Evolutionary conservation across 2,888 invertebrate genomes (phyloP).

Genomic region (Pedicia rivosa): DNA sequence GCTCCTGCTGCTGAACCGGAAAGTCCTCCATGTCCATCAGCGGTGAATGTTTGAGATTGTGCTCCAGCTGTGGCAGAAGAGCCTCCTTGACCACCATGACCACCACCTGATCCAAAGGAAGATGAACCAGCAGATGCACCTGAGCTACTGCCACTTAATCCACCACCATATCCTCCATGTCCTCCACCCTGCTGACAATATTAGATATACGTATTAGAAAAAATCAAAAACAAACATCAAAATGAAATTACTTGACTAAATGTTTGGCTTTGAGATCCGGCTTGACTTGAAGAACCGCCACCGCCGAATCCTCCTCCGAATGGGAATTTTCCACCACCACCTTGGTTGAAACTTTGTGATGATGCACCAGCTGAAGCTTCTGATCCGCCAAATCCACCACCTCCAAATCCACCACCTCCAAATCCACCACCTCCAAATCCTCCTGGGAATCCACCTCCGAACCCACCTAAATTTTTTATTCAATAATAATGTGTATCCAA

Average conservation of each 20-base stretch:
- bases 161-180: conserved; percentile 3
- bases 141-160: background rate
- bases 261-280: background rate
- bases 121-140: background rate
- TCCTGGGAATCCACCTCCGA: background rate
- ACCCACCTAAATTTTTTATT: no score
- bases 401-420: background rate
- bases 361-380: background rate
- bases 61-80: conserved; percentile 1
- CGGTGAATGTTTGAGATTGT: background rate
- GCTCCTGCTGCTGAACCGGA: background rate
- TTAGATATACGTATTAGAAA: background rate
- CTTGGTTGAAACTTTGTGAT: conserved; percentile 6
- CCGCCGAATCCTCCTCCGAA: conserved; percentile 2
- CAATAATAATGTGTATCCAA: no score
- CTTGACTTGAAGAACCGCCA: background rate
- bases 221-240: no score
- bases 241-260: background rate
- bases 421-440: background rate
- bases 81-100: background rate
- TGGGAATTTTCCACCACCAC: background rate
- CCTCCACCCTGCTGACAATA: background rate
- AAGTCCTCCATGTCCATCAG: conserved; percentile 1
- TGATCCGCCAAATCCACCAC: background rate
- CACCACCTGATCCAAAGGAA: background rate